Conservation (phyloP, 2,797 vertebrate genomes). For the Typhlichthys eigenmanni region DNA sequence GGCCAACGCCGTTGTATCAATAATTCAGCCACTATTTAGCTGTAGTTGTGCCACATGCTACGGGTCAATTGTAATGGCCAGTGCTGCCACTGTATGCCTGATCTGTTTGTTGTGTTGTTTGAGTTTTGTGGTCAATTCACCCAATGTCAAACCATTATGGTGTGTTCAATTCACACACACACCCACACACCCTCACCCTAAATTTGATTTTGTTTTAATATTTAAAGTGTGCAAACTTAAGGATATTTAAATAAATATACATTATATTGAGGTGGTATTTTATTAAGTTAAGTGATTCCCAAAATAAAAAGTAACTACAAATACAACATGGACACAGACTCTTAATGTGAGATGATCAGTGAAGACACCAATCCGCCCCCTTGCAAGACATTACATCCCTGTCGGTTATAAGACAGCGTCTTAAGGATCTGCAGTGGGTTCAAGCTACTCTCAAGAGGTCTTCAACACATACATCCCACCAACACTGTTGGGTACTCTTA, state of each 20-base stretch:
- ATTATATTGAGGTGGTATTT: too few relatives aligned
- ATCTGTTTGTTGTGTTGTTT: slow-evolving; percentile 36
- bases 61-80: slow-evolving; percentile 63
- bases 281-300: too few relatives aligned
- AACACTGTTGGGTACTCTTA: slow-evolving; percentile 63
- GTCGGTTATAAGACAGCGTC: slow-evolving; percentile 56
- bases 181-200: neutral
- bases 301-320: too few relatives aligned
- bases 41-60: slow-evolving; percentile 68
- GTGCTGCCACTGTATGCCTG: slow-evolving; percentile 36
- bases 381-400: slow-evolving; percentile 47
- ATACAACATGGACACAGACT: too few relatives aligned
- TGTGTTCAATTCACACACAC: slow-evolving; percentile 10
- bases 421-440: slow-evolving; percentile 52
- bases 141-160: slow-evolving; percentile 28
- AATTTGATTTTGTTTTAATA: too few relatives aligned
- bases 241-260: too few relatives aligned
- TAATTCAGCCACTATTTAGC: slow-evolving; percentile 78
- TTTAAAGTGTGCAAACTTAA: too few relatives aligned
- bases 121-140: slow-evolving; percentile 44
- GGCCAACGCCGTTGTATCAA: slow-evolving; percentile 69
- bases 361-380: slow-evolving; percentile 51
- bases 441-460: slow-evolving; percentile 61
- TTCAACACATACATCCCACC: slow-evolving; percentile 65
- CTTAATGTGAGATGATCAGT: slow-evolving; percentile 39